phyloP scores from a whole-genome alignment of 2,888 invertebrate genomes.

The Vesta saturnalis region DNA sequence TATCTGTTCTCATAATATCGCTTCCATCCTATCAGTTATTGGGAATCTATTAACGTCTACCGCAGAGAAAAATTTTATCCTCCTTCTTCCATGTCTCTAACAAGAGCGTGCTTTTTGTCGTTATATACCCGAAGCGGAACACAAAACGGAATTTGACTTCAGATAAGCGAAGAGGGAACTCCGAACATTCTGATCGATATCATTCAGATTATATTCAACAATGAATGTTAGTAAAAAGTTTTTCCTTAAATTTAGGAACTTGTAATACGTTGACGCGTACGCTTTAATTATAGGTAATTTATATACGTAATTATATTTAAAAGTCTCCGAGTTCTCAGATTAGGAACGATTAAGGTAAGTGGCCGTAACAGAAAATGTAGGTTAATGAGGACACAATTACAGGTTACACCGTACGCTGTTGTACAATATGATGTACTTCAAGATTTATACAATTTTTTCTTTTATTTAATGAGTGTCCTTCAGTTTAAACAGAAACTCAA shows the following conservation, averaged over 20 bases:
- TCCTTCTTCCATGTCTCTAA: not conserved
- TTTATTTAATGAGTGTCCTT: too few species aligned
- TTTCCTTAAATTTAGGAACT: not conserved
- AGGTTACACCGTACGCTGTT: not conserved
- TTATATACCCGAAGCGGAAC: conserved; percentile 25
- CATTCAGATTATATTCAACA: conserved; percentile 17
- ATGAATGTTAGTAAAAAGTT: not conserved
- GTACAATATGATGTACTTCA: too few species aligned
- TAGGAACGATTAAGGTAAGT: conserved; percentile 5
- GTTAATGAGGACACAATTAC: conserved; percentile 1
- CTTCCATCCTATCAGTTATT: conserved; percentile 28
- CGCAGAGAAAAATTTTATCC: conserved; percentile 27
- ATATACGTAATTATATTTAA: conserved; percentile 4
- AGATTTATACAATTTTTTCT: too few species aligned
- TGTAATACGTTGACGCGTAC: too few species aligned
- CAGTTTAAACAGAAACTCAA: too few species aligned
- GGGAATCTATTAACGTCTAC: conserved; percentile 34
- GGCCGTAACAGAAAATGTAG: not conserved
- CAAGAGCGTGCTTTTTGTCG: conserved; percentile 18
- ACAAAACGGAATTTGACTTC: conserved; percentile 16
- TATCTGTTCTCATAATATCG: conserved; percentile 32
- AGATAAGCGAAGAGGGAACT: conserved; percentile 2
- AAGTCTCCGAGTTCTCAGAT: not conserved
- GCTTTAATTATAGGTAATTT: not conserved
- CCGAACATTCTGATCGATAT: conserved; percentile 24